Conservation (phyloP, 1,140 invertebrate species). For the Drosophila asahinai region DNA sequence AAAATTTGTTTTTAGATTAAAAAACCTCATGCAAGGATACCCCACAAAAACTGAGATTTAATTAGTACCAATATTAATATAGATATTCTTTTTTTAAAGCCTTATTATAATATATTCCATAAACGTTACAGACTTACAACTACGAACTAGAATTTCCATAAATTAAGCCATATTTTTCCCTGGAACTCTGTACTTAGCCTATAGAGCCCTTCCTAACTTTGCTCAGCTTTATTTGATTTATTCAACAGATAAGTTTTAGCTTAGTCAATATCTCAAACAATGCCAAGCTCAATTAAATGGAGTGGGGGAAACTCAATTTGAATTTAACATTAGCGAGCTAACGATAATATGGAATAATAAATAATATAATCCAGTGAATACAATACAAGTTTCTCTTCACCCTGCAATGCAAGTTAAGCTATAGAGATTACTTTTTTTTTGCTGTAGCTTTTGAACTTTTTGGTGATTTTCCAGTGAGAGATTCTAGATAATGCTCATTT, state of each 20-base stretch:
- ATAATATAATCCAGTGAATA: slow-evolving; percentile 28
- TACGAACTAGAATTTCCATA: neutral
- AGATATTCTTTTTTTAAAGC: too few relatives aligned
- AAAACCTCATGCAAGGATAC: too few relatives aligned
- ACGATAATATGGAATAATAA: slow-evolving; percentile 44
- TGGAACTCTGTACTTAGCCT: neutral
- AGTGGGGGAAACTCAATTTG: slow-evolving; percentile 47
- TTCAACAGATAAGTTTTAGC: neutral
- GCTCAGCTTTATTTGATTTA: neutral
- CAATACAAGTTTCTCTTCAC: slow-evolving; percentile 24
- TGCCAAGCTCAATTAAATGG: slow-evolving; percentile 25
- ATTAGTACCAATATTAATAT: too few relatives aligned
- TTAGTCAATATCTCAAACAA: slow-evolving; percentile 24
- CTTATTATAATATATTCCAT: neutral
- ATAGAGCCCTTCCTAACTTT: neutral
- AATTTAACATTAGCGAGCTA: slow-evolving; percentile 39
- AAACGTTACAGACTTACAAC: neutral
- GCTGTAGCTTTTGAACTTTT: slow-evolving; percentile 30
- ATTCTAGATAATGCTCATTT: slow-evolving; percentile 55
- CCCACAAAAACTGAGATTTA: neutral
- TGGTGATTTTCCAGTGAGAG: slow-evolving; percentile 60
- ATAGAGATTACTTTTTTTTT: neutral
- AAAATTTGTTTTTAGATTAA: neutral
- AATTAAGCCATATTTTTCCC: neutral
- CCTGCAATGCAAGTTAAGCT: slow-evolving; percentile 3